Base-by-base conservation (phyloP, 2,797 vertebrate genomes). In the Leontocebus nigricollis region DNA sequence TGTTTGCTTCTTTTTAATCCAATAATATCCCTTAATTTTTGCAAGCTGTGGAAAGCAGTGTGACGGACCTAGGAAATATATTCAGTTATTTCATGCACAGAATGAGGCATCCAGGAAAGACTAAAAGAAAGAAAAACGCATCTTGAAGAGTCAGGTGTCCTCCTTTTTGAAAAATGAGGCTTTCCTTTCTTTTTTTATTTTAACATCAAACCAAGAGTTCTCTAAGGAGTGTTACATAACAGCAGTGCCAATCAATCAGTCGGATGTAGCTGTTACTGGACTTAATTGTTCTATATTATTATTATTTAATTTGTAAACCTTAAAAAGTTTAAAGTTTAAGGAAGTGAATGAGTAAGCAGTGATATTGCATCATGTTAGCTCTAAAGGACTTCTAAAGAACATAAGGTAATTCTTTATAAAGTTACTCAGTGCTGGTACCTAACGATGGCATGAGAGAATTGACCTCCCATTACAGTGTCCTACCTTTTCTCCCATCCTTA, bases 1-100 rank as follows among this genome's bases (percentile, higher is more conserved):
- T 93, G 64, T 98, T 98, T 98, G 97, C 90, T 98, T 89, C 44
- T 72, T 97, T 98, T 97, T 85, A 97, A 94, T 79, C 80, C 94
- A 87, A 75, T 93, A 94, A 94, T 96, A 83, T 77, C 93, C 93
- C 85, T 94, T 98, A 90, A 98, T 97, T 97, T 96, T 89, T 89
- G 55, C 82, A 96, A 88, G 46, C 91, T 93, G 88, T 96, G 52
- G 93, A 94, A 94, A 94, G 86, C 27, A 76, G 82, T 81, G 84
- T 90, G 57, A 84, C 52, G 72, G 79, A 88, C 88, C 46, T 36
- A 90, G 52, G 88, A 95, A 94, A 91, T 79, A 77, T 9, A 90
- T 59, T 48, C 26, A 5, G 39, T 64, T 92, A 90, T 75, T 96
- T 97, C 83, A 76, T 64, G 39, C 46, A 80, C 41, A 94, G 70